Evolutionary conservation across 2,113 vertebrate genomes (phyloP), one percentile per base, ranked within the genome.

Genomic region (Anolis sagrei): DNA sequence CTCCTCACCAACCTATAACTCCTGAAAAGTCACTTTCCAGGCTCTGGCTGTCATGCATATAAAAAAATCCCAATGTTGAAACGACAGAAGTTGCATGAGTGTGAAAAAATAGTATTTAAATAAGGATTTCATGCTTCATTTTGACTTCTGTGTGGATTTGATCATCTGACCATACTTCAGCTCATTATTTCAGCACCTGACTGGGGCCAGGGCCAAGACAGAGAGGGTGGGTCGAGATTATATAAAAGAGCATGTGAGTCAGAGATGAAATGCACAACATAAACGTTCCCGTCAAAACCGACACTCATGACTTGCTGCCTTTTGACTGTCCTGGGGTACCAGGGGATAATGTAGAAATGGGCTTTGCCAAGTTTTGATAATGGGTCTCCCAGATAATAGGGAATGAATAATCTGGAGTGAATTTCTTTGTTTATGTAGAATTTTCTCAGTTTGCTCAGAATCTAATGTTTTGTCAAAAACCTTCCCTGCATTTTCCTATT

Each of bases 121-220:
- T 62, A 74, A 66, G 78, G 78, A 81, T 86, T 73, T 81, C 54
- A 81, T 73, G 21, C 84, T 66, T 86, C 70, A 72, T 5, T 72
- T 34, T 83, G 16, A 51, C 32, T 83, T 75, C 58, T 74, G 70
- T 48, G 19, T 44, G 68, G 39, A 51, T 73, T 62, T 11, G 69
- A 73, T 86, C 68, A 79, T 61, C 84, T 86, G 76, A 36, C 51
- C 48, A 34, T 73, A 86, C 79, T 61, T 79, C 72, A 79, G 27
- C 13, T 48, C 51, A 73, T 73, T 85, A 72, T 70, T 73, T 69
- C 79, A 79, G 68, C 76, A 85, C 76, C 84, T 79, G 84, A 70
- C 66, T 79, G 49, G 68, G 68, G 68, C 51, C 6, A 18, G 23
- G 32, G 34, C 68, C 76, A 74, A 58, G 69, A 49, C 62, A 36